Evolutionary conservation across 2,113 vertebrate species (phyloP).

Genomic region (Peromyscus leucopus): DNA sequence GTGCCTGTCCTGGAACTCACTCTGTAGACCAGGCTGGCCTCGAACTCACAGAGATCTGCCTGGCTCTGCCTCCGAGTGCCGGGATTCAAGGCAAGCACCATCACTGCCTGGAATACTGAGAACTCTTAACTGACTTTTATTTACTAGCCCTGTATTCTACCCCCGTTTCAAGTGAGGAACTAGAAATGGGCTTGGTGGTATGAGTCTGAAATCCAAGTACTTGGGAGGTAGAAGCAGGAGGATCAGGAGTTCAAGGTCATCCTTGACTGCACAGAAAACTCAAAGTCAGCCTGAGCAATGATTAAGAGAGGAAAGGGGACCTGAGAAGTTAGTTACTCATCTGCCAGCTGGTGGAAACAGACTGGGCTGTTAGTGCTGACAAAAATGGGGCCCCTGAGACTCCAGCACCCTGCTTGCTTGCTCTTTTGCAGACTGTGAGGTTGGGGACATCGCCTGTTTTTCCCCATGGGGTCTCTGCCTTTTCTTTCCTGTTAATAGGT

Average conservation of each 20-base stretch:
- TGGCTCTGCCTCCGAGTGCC: too few relatives aligned
- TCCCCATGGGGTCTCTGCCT: background rate
- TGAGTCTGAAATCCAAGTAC: background rate
- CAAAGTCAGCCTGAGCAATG: background rate
- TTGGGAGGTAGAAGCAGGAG: background rate
- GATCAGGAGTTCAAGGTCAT: background rate
- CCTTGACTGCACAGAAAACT: background rate
- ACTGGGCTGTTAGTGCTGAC: background rate
- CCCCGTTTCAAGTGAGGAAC: background rate
- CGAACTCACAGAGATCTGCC: too few relatives aligned
- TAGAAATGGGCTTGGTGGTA: background rate
- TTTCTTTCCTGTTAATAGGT: background rate
- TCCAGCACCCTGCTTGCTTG: background rate
- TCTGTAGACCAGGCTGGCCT: too few relatives aligned
- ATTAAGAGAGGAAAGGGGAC: too few relatives aligned
- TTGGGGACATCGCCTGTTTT: accelerated
- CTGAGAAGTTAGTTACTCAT: background rate
- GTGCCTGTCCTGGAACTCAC: too few relatives aligned
- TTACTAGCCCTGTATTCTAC: background rate
- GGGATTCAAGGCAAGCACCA: too few relatives aligned
- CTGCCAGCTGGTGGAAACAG: background rate
- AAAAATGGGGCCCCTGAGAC: background rate
- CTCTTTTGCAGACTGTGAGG: background rate
- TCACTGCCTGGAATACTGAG: too few relatives aligned
- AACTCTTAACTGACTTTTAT: background rate